These are phyloP conservation scores for Rhizoglyphus robini DNA, from an alignment of 1,140 invertebrate species.

Conservation along the genomic window DNA sequence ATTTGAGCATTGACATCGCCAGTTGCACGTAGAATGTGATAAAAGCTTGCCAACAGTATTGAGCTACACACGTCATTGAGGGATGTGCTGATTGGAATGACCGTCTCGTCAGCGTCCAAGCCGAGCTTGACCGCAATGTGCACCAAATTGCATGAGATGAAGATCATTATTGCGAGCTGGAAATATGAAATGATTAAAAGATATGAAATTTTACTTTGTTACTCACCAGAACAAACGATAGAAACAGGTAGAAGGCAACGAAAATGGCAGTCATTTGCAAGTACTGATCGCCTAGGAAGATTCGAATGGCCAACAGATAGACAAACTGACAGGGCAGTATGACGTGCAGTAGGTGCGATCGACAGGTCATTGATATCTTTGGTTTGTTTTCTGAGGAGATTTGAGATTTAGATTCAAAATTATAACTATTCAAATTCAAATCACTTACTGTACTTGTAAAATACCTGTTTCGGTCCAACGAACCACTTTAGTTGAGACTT, in stretches of 20 bases:
- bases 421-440: not conserved
- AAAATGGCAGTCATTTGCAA: not conserved
- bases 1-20: no score
- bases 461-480: not conserved
- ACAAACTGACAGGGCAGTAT: not conserved
- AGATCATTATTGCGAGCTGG: not conserved
- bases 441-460: not conserved
- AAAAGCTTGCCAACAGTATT: slow-evolving; percentile 50
- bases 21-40: not conserved
- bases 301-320: not conserved
- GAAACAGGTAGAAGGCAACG: not conserved
- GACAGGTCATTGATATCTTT: slow-evolving; percentile 12
- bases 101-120: slow-evolving; percentile 39
- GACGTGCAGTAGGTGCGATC: slow-evolving; percentile 1
- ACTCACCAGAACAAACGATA: not conserved
- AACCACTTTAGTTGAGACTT: not conserved
- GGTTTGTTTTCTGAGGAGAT: not conserved
- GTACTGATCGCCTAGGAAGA: not conserved
- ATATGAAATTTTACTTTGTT: not conserved
- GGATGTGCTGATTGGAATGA: slow-evolving; percentile 73
- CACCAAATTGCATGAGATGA: slow-evolving; percentile 40
- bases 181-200: not conserved
- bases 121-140: slow-evolving; percentile 36
- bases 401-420: not conserved
- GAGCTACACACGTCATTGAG: slow-evolving; percentile 83